Evolutionary conservation across 2,888 invertebrate species (phyloP).

Genomic region (Anaspis maculata): DNA sequence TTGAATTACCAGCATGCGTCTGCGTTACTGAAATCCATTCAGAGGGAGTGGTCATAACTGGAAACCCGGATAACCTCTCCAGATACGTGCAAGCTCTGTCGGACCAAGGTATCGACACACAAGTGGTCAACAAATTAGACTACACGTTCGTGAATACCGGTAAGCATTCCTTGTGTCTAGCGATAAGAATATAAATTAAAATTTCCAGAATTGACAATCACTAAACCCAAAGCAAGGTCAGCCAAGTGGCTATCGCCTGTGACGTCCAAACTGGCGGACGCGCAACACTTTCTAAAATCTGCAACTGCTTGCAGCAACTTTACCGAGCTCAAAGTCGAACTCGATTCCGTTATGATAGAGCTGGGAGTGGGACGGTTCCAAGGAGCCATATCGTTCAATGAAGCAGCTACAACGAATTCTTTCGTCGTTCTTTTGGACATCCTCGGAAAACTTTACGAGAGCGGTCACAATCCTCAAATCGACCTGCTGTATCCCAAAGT

Average conservation of each 20-base stretch:
- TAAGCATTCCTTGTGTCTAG: no score
- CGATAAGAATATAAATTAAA: no score
- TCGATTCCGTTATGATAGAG: not conserved
- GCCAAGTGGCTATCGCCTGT: not conserved
- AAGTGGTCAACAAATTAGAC: no score
- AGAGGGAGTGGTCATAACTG: no score
- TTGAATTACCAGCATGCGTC: no score
- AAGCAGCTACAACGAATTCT: not conserved
- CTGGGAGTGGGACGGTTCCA: not conserved
- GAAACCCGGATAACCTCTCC: no score
- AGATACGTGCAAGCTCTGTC: no score
- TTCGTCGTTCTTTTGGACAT: not conserved
- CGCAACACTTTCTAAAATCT: not conserved
- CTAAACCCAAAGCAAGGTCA: not conserved
- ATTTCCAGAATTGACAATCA: no score
- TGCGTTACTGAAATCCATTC: no score
- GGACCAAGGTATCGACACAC: no score
- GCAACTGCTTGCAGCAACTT: not conserved
- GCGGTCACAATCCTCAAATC: conserved; percentile 67
- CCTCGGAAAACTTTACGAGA: conserved; percentile 50
- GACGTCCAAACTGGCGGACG: not conserved
- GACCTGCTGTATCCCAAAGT: conserved; percentile 69
- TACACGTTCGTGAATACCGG: no score
- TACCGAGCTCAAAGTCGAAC: not conserved
- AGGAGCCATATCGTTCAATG: not conserved